Conservation (phyloP, 2,888 invertebrate genomes). For the Rhingia campestris region DNA sequence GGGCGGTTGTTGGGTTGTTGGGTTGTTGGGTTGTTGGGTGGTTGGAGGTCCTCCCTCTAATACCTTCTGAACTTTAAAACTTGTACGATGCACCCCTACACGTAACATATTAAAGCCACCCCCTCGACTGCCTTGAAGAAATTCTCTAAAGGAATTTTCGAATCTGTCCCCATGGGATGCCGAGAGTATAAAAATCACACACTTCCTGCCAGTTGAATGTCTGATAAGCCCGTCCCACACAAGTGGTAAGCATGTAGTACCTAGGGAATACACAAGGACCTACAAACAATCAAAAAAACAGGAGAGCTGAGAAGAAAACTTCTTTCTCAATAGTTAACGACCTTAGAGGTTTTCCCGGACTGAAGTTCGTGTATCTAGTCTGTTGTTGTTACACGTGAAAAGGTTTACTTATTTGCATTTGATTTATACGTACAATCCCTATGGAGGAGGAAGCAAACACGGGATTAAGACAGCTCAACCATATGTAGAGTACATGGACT, state of each 20-base stretch:
- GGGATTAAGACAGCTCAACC: conserved; percentile 36
- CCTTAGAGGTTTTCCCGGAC: conserved; percentile 50
- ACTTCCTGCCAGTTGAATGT: conserved; percentile 38
- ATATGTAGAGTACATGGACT: not conserved
- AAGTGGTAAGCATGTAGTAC: not conserved
- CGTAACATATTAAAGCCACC: no score
- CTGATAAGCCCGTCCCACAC: not conserved
- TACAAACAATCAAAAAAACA: not conserved
- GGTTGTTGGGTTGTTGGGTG: no score
- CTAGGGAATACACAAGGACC: not conserved
- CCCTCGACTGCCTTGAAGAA: not conserved
- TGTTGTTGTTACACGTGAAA: conserved; percentile 25
- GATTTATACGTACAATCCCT: conserved; percentile 50
- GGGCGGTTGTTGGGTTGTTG: no score
- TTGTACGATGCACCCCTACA: no score
- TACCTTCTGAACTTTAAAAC: no score
- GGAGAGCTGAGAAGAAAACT: not conserved
- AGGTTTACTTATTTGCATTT: conserved; percentile 66
- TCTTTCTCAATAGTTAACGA: conserved; percentile 47
- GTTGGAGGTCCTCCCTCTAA: no score
- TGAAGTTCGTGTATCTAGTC: conserved; percentile 39
- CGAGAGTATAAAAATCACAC: conserved; percentile 36
- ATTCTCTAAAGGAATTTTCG: conserved; percentile 38
- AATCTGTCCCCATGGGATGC: conserved; percentile 42
- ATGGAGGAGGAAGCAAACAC: not conserved